phyloP scores from a whole-genome alignment of 2,113 vertebrate species.

The Dasypus novemcinctus region DNA sequence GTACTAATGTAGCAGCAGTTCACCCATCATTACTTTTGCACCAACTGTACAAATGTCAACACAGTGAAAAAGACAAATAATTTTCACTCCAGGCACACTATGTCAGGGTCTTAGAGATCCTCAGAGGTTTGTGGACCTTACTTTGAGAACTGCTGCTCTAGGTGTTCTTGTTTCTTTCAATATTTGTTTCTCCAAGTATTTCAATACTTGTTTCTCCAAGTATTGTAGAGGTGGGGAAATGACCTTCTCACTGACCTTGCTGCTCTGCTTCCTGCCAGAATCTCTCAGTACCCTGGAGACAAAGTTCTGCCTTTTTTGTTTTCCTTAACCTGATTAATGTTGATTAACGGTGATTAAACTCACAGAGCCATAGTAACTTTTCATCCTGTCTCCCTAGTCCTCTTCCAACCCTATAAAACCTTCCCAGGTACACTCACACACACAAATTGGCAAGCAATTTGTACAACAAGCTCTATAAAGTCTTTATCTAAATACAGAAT shows the following conservation, averaged over 20 bases:
- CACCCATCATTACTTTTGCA: not conserved
- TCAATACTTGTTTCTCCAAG: too few relatives aligned
- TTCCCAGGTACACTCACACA: not conserved
- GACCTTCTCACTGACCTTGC: not conserved
- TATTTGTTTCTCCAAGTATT: too few relatives aligned
- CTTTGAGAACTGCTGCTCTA: not conserved
- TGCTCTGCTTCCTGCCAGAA: not conserved
- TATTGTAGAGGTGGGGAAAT: rapidly evolving
- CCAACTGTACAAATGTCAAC: not conserved
- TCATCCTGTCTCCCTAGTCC: rapidly evolving
- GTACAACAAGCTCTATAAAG: not conserved
- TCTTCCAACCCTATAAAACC: too few relatives aligned
- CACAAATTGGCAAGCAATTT: not conserved
- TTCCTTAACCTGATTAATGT: not conserved
- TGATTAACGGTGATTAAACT: not conserved
- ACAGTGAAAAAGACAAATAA: too few relatives aligned
- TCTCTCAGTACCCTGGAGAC: not conserved
- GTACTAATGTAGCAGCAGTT: rapidly evolving
- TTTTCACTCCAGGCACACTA: not conserved
- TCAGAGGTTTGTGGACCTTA: not conserved
- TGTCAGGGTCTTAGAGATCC: not conserved
- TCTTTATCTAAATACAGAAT: not conserved
- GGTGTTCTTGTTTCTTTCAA: not conserved
- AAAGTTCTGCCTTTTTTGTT: not conserved
- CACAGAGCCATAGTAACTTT: not conserved